These are phyloP conservation scores for Brotula barbata DNA, from an alignment of 2,797 vertebrate genomes.

Conservation along the genomic window DNA sequence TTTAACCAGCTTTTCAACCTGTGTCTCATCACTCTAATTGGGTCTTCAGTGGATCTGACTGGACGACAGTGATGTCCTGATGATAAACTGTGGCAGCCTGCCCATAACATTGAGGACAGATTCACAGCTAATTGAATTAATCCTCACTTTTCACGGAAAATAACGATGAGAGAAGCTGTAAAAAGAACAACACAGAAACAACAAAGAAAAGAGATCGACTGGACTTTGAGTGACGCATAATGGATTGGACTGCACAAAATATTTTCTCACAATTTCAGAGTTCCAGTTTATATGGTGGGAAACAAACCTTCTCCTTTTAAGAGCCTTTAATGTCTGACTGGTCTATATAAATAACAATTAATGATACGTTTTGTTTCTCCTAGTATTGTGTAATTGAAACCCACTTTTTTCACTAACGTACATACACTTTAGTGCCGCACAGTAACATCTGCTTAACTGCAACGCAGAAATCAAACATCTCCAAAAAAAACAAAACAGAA, in stretches of 20 bases:
- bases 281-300: too few relatives aligned
- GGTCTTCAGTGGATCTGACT: conserved; percentile 86
- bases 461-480: too few relatives aligned
- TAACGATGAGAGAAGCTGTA: not conserved
- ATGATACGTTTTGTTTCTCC: not conserved
- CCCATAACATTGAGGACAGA: conserved; percentile 30
- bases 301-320: too few relatives aligned
- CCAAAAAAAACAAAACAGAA: too few relatives aligned
- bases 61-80: conserved; percentile 78
- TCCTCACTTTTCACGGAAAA: conserved; percentile 18
- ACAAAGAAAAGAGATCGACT: not conserved
- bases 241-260: not conserved
- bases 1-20: conserved; percentile 87
- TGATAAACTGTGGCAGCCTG: conserved; percentile 79
- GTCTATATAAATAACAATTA: not conserved
- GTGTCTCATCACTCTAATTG: conserved; percentile 85
- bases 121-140: conserved; percentile 25
- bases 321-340: not conserved
- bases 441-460: too few relatives aligned
- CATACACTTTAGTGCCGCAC: too few relatives aligned
- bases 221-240: not conserved
- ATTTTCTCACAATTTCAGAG: not conserved
- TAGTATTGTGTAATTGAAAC: not conserved
- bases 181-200: not conserved
- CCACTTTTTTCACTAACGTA: too few relatives aligned